These are phyloP conservation scores for Spilogale gracilis DNA, from an alignment of 2,113 vertebrate species.

Conservation along the genomic window DNA sequence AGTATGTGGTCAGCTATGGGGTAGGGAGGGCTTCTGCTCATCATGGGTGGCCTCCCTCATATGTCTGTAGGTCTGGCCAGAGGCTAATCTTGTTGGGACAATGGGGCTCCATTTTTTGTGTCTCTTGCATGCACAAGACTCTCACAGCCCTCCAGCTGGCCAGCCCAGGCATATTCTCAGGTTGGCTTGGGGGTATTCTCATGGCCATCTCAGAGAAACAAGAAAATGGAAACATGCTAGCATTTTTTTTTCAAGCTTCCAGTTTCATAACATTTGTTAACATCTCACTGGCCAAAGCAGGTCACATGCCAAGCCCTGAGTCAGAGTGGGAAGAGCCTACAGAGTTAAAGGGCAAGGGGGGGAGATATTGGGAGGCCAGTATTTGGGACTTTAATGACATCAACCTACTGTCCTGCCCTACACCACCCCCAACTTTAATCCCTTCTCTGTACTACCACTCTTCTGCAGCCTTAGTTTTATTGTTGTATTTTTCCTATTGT, in stretches of 20 bases:
- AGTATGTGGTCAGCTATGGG: not conserved
- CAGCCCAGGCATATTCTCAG: not conserved
- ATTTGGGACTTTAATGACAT: not conserved
- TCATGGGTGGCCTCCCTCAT: not conserved
- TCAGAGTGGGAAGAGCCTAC: not conserved
- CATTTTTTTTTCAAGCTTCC: not conserved
- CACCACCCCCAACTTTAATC: not conserved
- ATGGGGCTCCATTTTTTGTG: not conserved
- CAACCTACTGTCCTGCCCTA: too few species aligned
- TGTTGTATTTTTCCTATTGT: not conserved
- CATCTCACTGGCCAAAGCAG: not conserved
- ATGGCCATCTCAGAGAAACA: not conserved
- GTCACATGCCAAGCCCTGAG: not conserved
- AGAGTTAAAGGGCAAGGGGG: not conserved
- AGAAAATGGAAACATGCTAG: not conserved
- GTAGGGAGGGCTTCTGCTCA: not conserved
- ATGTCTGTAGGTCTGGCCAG: not conserved
- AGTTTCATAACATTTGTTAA: conserved; percentile 29
- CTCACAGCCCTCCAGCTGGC: not conserved
- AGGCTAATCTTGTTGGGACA: not conserved
- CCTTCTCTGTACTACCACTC: not conserved
- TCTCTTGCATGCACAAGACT: not conserved
- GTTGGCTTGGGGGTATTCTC: not conserved
- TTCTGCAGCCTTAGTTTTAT: not conserved
- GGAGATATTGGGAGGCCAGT: not conserved